A percentile compares a stretch with the other conserved stretches of the same genome.
These are phyloP conservation scores for Corythaeola cristata DNA, from an alignment of 2,113 vertebrate species.

Conservation along the genomic window DNA sequence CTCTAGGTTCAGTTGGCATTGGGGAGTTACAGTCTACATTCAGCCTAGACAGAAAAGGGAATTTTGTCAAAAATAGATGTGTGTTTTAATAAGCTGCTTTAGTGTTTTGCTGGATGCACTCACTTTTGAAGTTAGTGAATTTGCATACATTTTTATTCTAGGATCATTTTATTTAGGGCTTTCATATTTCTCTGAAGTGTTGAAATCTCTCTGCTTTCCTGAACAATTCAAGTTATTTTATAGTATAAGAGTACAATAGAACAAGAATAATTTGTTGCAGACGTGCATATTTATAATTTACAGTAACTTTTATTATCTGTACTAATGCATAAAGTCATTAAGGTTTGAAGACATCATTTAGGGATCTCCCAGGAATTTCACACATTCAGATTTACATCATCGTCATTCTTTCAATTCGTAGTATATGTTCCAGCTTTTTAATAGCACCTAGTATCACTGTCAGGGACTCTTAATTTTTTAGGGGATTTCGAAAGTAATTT, in stretches of 20 bases:
- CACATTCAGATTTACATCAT: not conserved
- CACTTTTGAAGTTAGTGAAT: not conserved
- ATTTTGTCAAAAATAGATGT: not conserved
- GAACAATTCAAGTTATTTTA: not conserved
- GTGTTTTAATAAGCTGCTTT: not conserved
- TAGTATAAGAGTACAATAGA: not conserved
- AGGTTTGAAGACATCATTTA: not conserved
- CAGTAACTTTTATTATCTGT: not conserved
- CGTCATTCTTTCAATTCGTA: not conserved
- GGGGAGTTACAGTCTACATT: not conserved
- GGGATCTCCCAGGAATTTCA: not conserved
- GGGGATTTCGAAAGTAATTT: not conserved
- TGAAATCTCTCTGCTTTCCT: not conserved
- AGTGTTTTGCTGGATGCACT: not conserved
- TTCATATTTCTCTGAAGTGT: not conserved
- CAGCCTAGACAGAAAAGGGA: not conserved
- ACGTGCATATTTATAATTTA: not conserved
- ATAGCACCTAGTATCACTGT: not conserved
- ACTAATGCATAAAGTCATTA: not conserved
- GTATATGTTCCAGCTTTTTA: not conserved
- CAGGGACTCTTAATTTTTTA: not conserved
- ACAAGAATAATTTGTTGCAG: not conserved
- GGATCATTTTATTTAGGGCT: not conserved
- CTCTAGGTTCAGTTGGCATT: not conserved
- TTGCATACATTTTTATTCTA: not conserved